Evolutionary conservation across 2,888 invertebrate genomes (phyloP), one percentile per base, ranked within the genome.

Genomic region (Clistopyga incitator): DNA sequence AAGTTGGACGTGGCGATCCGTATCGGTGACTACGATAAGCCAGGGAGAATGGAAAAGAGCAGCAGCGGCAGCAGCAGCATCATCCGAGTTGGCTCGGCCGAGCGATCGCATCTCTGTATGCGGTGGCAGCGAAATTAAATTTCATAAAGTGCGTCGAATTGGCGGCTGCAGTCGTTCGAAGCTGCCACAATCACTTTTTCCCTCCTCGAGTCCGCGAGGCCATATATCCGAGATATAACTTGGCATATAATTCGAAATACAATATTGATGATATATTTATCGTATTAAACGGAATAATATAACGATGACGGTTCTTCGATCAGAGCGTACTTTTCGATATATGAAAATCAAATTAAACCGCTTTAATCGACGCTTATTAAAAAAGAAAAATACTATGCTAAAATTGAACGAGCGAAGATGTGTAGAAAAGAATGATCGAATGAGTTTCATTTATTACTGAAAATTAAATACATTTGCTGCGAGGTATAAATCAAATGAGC

Each of bases 141-240:
- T 84, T 84, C 74, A 84, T 84, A 74, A 77, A 80, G 68, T 80
- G 77, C 79, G 72, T 77, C 80, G 61, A 77, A 77, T 74, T 64
- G 72, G 68, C 76, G 34, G 20, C 52, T 54, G 50, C 59, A 59
- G 71, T 70, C 65, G 61, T 38, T 64, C 64, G 50, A 61, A 18
- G 4, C 23, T 6, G 2, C 15, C n/a, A 18, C 34, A 11, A 42
- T 42, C 61, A 38, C 34, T 50, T 34, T 38, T 20, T 3, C 8
- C 34, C 18, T 11, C 10, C 3, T 8, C 10, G 8, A 38, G 8
- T 38, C 38, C 4, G 15, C 54, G 34, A 61, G 34, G 47, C 11
- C 47, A 29, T 10, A 45, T 29, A 25, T 45, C 42, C 71, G 45
- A 34, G 13, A 47, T 25, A 45, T 15, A 65, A 6, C 29, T 15